Conservation (phyloP, 1,140 invertebrate species). For the Drosophila orosa region DNA sequence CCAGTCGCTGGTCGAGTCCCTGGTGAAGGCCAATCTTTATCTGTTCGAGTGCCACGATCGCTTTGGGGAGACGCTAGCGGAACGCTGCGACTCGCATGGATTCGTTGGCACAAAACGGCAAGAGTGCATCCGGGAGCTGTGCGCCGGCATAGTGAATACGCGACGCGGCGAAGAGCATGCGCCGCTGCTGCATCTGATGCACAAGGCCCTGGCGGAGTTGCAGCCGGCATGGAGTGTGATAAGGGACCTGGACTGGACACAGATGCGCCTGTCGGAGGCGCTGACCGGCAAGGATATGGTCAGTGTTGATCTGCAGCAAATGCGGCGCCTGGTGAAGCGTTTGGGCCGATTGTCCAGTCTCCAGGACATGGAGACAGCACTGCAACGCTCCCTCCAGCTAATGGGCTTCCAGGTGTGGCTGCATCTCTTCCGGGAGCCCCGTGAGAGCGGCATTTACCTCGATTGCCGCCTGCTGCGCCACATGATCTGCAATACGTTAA, state of each 20-base stretch:
- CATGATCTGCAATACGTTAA: constrained; percentile 62
- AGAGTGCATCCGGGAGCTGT: constrained; percentile 46
- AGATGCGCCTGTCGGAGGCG: constrained; percentile 15
- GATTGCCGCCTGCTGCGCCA: constrained; percentile 59
- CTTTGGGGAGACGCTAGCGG: constrained; percentile 45
- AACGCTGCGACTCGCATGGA: constrained; percentile 11
- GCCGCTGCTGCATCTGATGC: constrained; percentile 38
- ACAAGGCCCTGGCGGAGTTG: constrained; percentile 39
- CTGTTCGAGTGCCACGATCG: constrained; percentile 53
- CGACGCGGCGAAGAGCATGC: constrained; percentile 49
- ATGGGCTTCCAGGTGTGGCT: constrained; percentile 48
- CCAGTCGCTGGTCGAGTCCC: constrained; percentile 48
- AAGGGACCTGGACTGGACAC: constrained; percentile 58
- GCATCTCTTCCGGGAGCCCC: constrained; percentile 54
- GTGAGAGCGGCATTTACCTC: constrained; percentile 37
- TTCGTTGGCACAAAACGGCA: constrained; percentile 16
- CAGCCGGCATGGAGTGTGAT: constrained; percentile 53
- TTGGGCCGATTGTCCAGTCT: constrained; percentile 40
- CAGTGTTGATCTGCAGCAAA: constrained; percentile 40
- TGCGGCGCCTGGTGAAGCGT: constrained; percentile 58
- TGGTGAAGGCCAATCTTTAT: constrained; percentile 64
- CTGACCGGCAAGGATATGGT: constrained; percentile 10
- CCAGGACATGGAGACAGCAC: constrained; percentile 42
- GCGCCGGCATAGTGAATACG: constrained; percentile 44
- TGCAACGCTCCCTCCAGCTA: constrained; percentile 34